A percentile compares a stretch with the other conserved stretches of the same genome.
Evolutionary conservation across 2,888 invertebrate genomes (phyloP).

Genomic region (Heliconius erato): DNA sequence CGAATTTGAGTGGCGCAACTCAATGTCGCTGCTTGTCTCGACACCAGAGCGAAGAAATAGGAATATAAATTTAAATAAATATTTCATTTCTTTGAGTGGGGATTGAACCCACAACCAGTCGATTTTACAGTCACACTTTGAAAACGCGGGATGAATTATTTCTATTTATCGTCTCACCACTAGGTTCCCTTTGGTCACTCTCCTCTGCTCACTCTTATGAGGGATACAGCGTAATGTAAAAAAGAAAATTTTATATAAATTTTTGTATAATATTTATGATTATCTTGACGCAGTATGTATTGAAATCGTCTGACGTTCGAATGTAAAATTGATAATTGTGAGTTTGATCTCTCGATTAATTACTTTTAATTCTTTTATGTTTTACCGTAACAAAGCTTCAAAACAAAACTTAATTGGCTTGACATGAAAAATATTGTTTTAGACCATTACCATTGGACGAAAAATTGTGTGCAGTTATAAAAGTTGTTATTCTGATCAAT

Average conservation of each 20-base stretch:
- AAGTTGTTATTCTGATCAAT: constrained; percentile 12
- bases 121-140: too few species aligned
- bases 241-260: not conserved
- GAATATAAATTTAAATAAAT: too few species aligned
- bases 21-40: too few species aligned
- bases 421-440: constrained; percentile 26
- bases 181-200: not conserved
- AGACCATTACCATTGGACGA: not conserved
- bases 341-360: not conserved
- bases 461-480: constrained; percentile 9
- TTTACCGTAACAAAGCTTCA: not conserved
- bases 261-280: not conserved
- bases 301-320: not conserved
- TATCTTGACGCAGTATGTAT: not conserved
- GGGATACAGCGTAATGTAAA: not conserved
- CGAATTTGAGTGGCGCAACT: too few species aligned
- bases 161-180: not conserved
- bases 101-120: too few species aligned
- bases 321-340: too few species aligned
- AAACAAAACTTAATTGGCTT: constrained; percentile 18
- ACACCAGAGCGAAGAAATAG: too few species aligned
- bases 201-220: not conserved
- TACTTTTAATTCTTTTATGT: not conserved
- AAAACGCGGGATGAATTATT: too few species aligned
- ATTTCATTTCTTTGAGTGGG: too few species aligned